Conservation (phyloP, 2,797 vertebrate species). For the Typhlichthys subterraneus region DNA sequence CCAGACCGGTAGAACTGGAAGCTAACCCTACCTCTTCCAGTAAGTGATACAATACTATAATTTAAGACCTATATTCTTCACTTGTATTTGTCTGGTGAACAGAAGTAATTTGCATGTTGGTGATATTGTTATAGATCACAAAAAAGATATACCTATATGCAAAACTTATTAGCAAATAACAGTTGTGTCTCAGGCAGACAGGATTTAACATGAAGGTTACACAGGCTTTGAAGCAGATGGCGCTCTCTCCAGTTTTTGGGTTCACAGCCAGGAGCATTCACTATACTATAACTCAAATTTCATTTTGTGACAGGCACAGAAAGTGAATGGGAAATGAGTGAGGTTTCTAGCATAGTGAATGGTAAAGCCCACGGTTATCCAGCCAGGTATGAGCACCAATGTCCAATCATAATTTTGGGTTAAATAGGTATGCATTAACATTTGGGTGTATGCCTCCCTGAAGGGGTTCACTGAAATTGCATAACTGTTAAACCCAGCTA, state of each 20-base stretch:
- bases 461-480: no score
- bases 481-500: no score
- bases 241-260: conserved; percentile 51
- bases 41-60: not conserved
- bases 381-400: no score
- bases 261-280: conserved; percentile 43
- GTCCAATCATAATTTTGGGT: no score
- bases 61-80: not conserved
- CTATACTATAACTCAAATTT: conserved; percentile 38
- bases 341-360: no score
- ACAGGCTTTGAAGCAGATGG: conserved; percentile 44
- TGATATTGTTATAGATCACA: not conserved
- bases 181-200: conserved; percentile 16
- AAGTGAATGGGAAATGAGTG: conserved; percentile 1
- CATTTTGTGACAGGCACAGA: conserved; percentile 34
- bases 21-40: not conserved
- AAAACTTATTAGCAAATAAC: not conserved
- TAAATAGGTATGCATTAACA: no score
- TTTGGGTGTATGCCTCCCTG: no score
- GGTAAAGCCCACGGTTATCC: no score
- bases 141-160: not conserved
- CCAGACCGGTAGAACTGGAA: not conserved
- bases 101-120: conserved; percentile 16
- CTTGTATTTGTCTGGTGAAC: not conserved
- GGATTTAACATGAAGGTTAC: conserved; percentile 55